Conservation (phyloP, 2,888 invertebrate genomes). For the Cheilosia grossa region DNA sequence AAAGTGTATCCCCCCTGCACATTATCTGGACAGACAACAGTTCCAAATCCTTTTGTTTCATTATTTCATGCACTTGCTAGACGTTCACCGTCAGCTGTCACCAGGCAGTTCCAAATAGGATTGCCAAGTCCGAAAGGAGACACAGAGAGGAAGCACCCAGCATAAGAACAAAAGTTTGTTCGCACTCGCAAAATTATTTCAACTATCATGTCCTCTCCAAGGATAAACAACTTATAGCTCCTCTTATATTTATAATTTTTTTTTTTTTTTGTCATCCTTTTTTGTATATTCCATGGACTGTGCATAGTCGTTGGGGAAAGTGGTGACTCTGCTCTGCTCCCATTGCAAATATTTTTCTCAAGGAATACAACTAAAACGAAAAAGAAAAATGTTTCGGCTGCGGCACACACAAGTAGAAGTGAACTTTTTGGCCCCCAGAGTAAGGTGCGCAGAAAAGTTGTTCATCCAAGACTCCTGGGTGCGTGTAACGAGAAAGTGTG, state of each 20-base stretch:
- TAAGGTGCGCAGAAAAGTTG: constrained; percentile 22
- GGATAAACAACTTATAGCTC: constrained; percentile 61
- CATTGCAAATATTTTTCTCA: constrained; percentile 30
- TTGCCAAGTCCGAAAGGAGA: constrained; percentile 25
- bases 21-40: constrained; percentile 31
- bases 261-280: constrained; percentile 7
- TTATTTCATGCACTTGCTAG: constrained; percentile 56
- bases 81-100: constrained; percentile 52
- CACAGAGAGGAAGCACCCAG: background rate
- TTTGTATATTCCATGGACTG: background rate
- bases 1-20: constrained; percentile 10
- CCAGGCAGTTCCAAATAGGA: constrained; percentile 38
- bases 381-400: constrained; percentile 18
- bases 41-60: constrained; percentile 43
- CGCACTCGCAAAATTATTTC: constrained; percentile 48
- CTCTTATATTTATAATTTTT: constrained; percentile 1
- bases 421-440: constrained; percentile 39
- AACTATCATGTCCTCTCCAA: constrained; percentile 39
- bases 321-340: background rate
- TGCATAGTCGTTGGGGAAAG: constrained; percentile 10
- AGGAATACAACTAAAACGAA: background rate
- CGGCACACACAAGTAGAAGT: constrained; percentile 29
- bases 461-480: background rate
- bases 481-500: constrained; percentile 1
- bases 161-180: constrained; percentile 36